Base-by-base conservation (phyloP, 92 coral and sea anemone genomes). In the Porites divaricata region DNA sequence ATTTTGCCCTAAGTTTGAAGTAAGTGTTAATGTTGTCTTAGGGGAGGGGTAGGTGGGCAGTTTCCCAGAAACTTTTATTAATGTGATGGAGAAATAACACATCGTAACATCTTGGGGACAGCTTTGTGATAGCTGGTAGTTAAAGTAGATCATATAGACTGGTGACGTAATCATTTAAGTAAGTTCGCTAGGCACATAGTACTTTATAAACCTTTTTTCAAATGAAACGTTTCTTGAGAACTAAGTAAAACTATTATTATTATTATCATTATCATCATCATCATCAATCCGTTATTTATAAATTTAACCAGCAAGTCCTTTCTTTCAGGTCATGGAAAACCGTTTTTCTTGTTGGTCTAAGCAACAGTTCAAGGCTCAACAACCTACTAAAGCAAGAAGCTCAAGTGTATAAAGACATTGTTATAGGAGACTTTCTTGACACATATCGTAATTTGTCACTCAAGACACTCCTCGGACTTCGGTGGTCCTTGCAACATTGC, bases 391-490 rank as follows among this genome's bases (percentile, higher is more conserved):
- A 21, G 14, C 91, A 89, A 26, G 98, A 94, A 26, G 93, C 98
- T 21, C 95, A 52, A 50, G 85, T 77, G 59, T 89, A 94, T 77
- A 89, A 83, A 22, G 98, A 94, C 90, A 85, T 94, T 77, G 87
- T 94, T 59, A 77, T 89, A 20, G 98, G 98, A 23, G 90, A 89
- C 71, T 94, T 94, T 41, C 86, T 59, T 21, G 98, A 94, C 77
- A 89, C 91, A 5, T 94, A 76, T 61, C 91, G 92, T 23, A 88
- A 91, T 81, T 84, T 94, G 54, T 89, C 95, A 0, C 74, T 68
- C 5, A 94, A 94, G 87, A 91, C 92, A 87, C 86, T 94, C 20
- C 77, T 80, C 8, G 80, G 98, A 8, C 73, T 94, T 7, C 63
- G 52, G 58, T 94, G 98, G 98, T 77, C 98, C 4, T 45, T 63